These are phyloP conservation scores for Diogma glabrata DNA, from an alignment of 2,888 invertebrate species.

Conservation along the genomic window DNA sequence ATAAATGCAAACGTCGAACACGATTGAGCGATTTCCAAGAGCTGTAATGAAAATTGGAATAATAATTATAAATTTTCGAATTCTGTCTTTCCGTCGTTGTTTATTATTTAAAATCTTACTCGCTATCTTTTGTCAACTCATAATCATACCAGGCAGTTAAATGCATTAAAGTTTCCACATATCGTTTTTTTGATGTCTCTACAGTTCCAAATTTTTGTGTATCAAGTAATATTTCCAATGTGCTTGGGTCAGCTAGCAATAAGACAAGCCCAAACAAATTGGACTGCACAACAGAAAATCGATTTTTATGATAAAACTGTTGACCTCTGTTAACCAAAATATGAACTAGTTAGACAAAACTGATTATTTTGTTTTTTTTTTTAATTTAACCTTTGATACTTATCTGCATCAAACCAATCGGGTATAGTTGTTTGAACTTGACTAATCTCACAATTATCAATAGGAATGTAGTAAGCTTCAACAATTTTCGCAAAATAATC, in stretches of 20 bases:
- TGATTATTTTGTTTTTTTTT: too few relatives aligned
- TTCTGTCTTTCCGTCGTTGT: too few relatives aligned
- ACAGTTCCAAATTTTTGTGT: slow-evolving; percentile 52
- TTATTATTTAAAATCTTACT: too few relatives aligned
- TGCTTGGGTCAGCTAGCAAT: slow-evolving; percentile 55
- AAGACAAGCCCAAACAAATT: slow-evolving; percentile 60
- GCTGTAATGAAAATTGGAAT: too few relatives aligned
- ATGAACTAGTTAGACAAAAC: too few relatives aligned
- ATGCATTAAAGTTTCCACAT: slow-evolving; percentile 60
- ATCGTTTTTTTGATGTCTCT: slow-evolving; percentile 53
- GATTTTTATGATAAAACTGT: slow-evolving; percentile 51
- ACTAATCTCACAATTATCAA: too few relatives aligned
- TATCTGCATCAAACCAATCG: slow-evolving; percentile 17
- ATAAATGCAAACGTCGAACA: neutral
- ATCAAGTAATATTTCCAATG: slow-evolving; percentile 50
- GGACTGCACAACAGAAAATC: slow-evolving; percentile 49
- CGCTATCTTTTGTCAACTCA: slow-evolving; percentile 45
- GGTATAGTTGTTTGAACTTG: too few relatives aligned
- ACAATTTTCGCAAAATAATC: neutral
- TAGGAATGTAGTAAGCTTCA: neutral
- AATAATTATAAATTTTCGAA: too few relatives aligned
- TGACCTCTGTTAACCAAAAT: slow-evolving; percentile 47
- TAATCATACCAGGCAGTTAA: slow-evolving; percentile 59
- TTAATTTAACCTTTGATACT: too few relatives aligned
- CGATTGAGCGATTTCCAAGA: slow-evolving; percentile 9